These are phyloP conservation scores for Dipus sagitta DNA, from an alignment of 2,797 vertebrate species.

Conservation along the genomic window DNA sequence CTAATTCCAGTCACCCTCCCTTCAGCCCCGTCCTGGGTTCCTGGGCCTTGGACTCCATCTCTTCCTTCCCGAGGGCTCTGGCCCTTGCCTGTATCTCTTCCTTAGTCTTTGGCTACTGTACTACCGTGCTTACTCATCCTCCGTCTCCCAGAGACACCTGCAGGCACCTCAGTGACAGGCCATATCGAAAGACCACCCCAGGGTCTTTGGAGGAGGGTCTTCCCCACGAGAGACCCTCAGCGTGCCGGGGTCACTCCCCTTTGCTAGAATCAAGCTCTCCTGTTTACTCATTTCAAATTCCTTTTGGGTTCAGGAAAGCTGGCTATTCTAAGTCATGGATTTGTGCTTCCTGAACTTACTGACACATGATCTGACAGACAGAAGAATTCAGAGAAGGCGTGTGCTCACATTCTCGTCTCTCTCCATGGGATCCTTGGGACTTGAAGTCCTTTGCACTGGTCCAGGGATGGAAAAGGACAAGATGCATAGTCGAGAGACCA, in stretches of 20 bases:
- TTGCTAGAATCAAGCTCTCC: not conserved
- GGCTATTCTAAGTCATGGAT: not conserved
- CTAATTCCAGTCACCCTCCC: too few relatives aligned
- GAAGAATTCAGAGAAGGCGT: not conserved
- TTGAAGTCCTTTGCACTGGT: not conserved
- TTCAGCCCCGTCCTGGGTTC: fast-evolving
- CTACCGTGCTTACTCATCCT: not conserved
- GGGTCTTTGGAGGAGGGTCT: not conserved
- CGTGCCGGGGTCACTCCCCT: too few relatives aligned
- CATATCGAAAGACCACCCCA: too few relatives aligned
- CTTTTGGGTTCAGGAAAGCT: not conserved
- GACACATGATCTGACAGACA: not conserved
- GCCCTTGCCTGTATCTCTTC: not conserved
- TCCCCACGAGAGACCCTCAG: too few relatives aligned
- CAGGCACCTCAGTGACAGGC: too few relatives aligned
- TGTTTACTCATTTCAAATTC: not conserved
- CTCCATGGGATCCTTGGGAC: not conserved
- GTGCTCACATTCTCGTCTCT: not conserved
- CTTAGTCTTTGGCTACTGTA: not conserved
- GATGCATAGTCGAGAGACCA: fast-evolving
- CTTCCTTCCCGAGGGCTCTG: not conserved
- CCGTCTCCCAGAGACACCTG: not conserved
- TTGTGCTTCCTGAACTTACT: not conserved
- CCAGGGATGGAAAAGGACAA: too few relatives aligned
- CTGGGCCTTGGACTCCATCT: too few relatives aligned